Percentiles rank a stretch among this genome's conserved stretches.
phyloP scores from a whole-genome alignment of 1,140 invertebrate genomes.

The Diorhabda elongata region DNA sequence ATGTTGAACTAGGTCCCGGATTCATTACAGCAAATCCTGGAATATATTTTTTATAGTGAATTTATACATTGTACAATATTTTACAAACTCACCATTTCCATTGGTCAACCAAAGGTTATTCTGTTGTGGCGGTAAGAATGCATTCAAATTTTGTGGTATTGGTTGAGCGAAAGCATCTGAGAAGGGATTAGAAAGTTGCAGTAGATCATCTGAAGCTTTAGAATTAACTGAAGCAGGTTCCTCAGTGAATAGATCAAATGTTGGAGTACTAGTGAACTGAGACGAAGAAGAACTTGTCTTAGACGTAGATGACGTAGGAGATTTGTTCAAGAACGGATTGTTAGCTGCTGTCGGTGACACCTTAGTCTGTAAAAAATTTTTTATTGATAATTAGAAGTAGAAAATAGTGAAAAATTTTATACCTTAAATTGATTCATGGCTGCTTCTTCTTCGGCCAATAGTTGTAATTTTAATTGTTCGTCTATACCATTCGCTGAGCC shows the following conservation, averaged over 20 bases:
- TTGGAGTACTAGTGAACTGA: conserved; percentile 53
- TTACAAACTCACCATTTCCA: conserved; percentile 55
- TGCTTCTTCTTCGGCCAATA: conserved; percentile 90
- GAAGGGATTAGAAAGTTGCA: conserved; percentile 88
- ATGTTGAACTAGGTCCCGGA: conserved; percentile 34
- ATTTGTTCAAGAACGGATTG: conserved; percentile 76
- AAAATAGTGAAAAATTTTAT: conserved; percentile 24
- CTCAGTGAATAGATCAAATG: conserved; percentile 66
- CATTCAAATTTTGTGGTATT: conserved; percentile 41
- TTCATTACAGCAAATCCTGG: conserved; percentile 11
- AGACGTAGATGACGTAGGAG: conserved; percentile 51
- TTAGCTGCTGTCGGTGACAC: conserved; percentile 66
- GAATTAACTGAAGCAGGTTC: conserved; percentile 39
- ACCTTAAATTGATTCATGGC: conserved; percentile 95
- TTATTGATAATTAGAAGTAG: background rate
- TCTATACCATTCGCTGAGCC: conserved; percentile 76
- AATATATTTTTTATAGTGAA: background rate
- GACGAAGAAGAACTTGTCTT: conserved; percentile 47
- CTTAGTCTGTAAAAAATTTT: conserved; percentile 60
- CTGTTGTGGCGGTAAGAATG: conserved; percentile 41
- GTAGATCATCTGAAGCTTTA: conserved; percentile 84
- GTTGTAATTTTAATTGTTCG: conserved; percentile 79
- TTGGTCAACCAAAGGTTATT: conserved; percentile 67
- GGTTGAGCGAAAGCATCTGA: conserved; percentile 74
- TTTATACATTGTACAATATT: background rate